phyloP scores from a whole-genome alignment of 2,113 vertebrate species.

The Amphiprion percula region DNA sequence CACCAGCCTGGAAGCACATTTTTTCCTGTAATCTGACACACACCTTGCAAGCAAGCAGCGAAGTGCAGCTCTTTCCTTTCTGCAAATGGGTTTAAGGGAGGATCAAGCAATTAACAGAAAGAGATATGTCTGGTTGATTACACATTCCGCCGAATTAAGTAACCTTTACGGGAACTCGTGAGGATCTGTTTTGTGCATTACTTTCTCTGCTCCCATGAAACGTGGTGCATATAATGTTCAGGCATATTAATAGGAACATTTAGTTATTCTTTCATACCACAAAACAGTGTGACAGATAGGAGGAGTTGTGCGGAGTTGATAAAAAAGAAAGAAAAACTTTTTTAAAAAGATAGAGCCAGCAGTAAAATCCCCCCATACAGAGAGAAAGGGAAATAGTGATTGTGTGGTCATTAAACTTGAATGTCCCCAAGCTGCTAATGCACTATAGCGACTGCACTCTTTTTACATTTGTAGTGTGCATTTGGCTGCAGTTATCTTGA shows the following conservation, averaged over 20 bases:
- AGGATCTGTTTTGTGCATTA: no score
- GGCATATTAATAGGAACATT: no score
- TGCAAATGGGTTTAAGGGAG: slow-evolving; percentile 47
- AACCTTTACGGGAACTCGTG: slow-evolving; percentile 41
- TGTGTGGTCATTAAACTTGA: slow-evolving; percentile 54
- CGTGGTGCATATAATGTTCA: neutral
- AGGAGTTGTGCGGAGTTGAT: neutral
- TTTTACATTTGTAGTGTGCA: slow-evolving; percentile 29
- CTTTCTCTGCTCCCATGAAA: no score
- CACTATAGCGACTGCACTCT: neutral
- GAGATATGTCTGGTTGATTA: slow-evolving; percentile 62
- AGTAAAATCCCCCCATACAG: slow-evolving; percentile 18
- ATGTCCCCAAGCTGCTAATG: slow-evolving; percentile 45
- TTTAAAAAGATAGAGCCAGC: slow-evolving; percentile 16
- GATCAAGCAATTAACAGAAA: slow-evolving; percentile 61
- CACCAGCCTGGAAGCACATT: slow-evolving; percentile 35
- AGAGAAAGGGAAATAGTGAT: slow-evolving; percentile 8
- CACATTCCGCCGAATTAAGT: slow-evolving; percentile 56
- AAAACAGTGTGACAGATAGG: neutral
- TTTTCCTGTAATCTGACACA: slow-evolving; percentile 41
- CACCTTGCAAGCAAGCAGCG: slow-evolving; percentile 57
- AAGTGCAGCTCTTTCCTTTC: slow-evolving; percentile 31
- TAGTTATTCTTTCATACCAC: neutral
- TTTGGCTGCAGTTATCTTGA: slow-evolving; percentile 39
- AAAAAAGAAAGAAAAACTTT: slow-evolving; percentile 10